These are phyloP conservation scores for Erpetoichthys calabaricus DNA, from an alignment of 2,797 vertebrate genomes.

Conservation along the genomic window DNA sequence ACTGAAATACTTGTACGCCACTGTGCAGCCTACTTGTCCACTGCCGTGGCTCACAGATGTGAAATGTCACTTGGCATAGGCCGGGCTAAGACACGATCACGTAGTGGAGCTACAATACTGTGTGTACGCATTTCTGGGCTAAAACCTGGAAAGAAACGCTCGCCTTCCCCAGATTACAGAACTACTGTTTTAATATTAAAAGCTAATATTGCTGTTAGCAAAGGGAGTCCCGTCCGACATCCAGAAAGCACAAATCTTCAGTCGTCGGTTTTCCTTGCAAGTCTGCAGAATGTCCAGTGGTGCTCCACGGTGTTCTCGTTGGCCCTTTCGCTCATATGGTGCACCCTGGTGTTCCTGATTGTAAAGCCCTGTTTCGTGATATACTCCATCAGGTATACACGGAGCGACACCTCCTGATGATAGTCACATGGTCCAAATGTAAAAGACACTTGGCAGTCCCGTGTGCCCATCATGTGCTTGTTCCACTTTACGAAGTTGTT, in stretches of 20 bases:
- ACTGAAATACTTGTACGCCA: no score
- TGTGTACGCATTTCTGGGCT: no score
- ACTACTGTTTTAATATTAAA: not conserved
- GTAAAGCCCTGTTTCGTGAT: slow-evolving; percentile 96
- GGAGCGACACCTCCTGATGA: slow-evolving; percentile 89
- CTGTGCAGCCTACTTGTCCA: no score
- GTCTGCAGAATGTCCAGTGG: slow-evolving; percentile 95
- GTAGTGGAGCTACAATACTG: no score
- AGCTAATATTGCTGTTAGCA: not conserved
- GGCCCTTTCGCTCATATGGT: slow-evolving; percentile 96
- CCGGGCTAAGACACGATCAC: no score
- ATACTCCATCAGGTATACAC: slow-evolving; percentile 95
- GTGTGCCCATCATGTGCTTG: slow-evolving; percentile 99
- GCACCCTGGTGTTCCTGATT: slow-evolving; percentile 88
- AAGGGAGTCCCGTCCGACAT: not conserved
- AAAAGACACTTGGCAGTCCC: slow-evolving; percentile 96
- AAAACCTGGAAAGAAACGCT: no score
- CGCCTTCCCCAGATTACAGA: no score
- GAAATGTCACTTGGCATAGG: no score
- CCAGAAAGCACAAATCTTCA: slow-evolving; percentile 29
- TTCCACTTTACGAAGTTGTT: slow-evolving; percentile 98
- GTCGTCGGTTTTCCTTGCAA: slow-evolving; percentile 89
- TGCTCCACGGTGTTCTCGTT: slow-evolving; percentile 98
- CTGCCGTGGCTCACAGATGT: no score
- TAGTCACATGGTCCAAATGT: slow-evolving; percentile 97